Conservation (phyloP, 2,888 invertebrate species). For the Mongoloraphidia duomilia region DNA sequence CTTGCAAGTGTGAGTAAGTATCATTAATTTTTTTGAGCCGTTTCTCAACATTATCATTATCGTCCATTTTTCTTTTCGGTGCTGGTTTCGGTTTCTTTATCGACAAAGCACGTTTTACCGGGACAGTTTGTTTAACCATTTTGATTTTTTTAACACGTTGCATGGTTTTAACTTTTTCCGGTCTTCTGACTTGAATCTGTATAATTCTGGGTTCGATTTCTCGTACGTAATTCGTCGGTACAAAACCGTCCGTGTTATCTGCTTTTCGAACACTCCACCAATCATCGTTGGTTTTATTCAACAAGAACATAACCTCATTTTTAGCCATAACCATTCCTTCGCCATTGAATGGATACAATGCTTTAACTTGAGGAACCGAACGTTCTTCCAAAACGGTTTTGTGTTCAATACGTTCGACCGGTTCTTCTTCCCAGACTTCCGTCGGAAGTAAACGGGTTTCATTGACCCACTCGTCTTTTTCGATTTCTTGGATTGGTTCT, state of each 20-base stretch:
- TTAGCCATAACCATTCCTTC: constrained; percentile 86
- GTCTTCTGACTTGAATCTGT: constrained; percentile 67
- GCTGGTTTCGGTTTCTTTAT: constrained; percentile 28
- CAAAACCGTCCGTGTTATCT: constrained; percentile 88
- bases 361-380: constrained; percentile 73
- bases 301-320: constrained; percentile 82
- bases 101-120: constrained; percentile 49
- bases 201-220: constrained; percentile 82
- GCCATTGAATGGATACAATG: constrained; percentile 80
- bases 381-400: constrained; percentile 77
- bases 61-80: constrained; percentile 30
- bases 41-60: constrained; percentile 66
- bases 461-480: constrained; percentile 62
- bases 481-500: constrained; percentile 39
- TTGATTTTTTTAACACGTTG: constrained; percentile 84
- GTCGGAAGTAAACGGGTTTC: constrained; percentile 74
- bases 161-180: constrained; percentile 68
- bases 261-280: constrained; percentile 96
- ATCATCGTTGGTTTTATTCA: constrained; percentile 91
- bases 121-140: constrained; percentile 72
- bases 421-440: constrained; percentile 87
- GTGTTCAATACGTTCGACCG: constrained; percentile 71
- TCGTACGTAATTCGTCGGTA: constrained; percentile 91
- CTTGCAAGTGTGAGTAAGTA: constrained; percentile 67
- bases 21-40: constrained; percentile 65